Base-by-base conservation (phyloP, 2,888 invertebrate species). In the Drosophila birchii region DNA sequence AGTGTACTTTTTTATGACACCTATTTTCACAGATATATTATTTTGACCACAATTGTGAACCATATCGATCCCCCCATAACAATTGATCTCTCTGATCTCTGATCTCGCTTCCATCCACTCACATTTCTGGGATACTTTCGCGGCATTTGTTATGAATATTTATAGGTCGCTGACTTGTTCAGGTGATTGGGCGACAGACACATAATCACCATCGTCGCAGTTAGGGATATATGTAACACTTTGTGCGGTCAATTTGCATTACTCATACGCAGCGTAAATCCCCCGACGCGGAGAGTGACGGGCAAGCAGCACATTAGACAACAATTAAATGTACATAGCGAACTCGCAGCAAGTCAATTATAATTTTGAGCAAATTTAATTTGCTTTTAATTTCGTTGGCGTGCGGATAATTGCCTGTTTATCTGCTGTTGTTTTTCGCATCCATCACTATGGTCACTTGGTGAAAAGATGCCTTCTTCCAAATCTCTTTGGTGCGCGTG, bases 291-390 rank as follows among this genome's bases (percentile, higher is more conserved):
- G 38, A 58, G 34, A 53, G 32, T 58, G 69, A 47, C 32, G 43
- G 57, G 38, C 32, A 53, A 41, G 41, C 44, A 41, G 41, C 44
- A 62, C 73, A 68, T 76, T 71, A 72, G 62, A 63, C 38, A 72
- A 69, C 76, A 84, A 86, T 84, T 83, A 86, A 78, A 78, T 76
- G 78, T 75, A 55, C 72, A 74, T 76, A 76, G 66, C 61, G 73
- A 73, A 53, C 47, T 54, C 57, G 5, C 7, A 12, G 18, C 32
- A 12, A 32, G 54, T 58, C 76, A 78, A 80, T 80, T 67, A 76
- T 69, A 63, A 57, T 54, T 78, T 78, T 62, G 64, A 61, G 67
- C 55, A 70, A 68, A 76, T 53, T 67, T 74, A 72, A 78, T 74
- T 73, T 45, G 68, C 70, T 58, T 71, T 67, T 59, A 67, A 73